phyloP scores from a whole-genome alignment of 1,140 invertebrate species.

The Penaeus indicus region DNA sequence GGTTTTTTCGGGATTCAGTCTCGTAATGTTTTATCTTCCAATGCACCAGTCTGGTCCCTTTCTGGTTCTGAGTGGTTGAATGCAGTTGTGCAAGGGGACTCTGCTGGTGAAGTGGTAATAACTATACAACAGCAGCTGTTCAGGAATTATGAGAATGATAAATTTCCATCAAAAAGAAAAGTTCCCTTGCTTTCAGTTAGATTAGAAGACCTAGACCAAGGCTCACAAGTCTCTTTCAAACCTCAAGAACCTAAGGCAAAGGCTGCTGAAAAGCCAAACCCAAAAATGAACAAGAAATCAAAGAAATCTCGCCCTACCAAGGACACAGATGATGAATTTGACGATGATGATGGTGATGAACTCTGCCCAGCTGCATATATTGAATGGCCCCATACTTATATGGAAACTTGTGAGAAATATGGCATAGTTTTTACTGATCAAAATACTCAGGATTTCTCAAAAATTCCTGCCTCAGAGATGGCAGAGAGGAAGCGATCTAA shows the following conservation, averaged over 20 bases:
- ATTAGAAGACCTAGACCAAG: slow-evolving; percentile 17
- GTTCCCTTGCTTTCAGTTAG: slow-evolving; percentile 41
- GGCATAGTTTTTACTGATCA: slow-evolving; percentile 56
- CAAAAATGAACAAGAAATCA: neutral
- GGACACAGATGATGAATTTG: neutral
- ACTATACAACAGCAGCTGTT: slow-evolving; percentile 71
- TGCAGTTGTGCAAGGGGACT: slow-evolving; percentile 70
- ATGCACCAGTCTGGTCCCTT: slow-evolving; percentile 64
- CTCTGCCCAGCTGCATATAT: neutral
- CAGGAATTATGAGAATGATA: slow-evolving; percentile 68
- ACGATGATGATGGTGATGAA: neutral
- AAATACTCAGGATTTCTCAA: slow-evolving; percentile 24
- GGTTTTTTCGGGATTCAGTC: slow-evolving; percentile 70
- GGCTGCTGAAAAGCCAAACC: neutral
- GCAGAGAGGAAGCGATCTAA: slow-evolving; percentile 18
- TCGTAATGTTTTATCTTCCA: slow-evolving; percentile 69
- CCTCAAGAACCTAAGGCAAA: neutral
- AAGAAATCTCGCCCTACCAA: neutral
- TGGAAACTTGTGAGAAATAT: neutral
- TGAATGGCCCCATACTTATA: slow-evolving; percentile 17
- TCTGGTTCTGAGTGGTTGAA: slow-evolving; percentile 69
- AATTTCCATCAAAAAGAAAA: slow-evolving; percentile 52
- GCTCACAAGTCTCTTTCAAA: slow-evolving; percentile 23
- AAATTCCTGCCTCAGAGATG: slow-evolving; percentile 16
- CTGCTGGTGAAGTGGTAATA: slow-evolving; percentile 71